phyloP scores from a whole-genome alignment of 2,113 vertebrate species.

The Procapra przewalskii region DNA sequence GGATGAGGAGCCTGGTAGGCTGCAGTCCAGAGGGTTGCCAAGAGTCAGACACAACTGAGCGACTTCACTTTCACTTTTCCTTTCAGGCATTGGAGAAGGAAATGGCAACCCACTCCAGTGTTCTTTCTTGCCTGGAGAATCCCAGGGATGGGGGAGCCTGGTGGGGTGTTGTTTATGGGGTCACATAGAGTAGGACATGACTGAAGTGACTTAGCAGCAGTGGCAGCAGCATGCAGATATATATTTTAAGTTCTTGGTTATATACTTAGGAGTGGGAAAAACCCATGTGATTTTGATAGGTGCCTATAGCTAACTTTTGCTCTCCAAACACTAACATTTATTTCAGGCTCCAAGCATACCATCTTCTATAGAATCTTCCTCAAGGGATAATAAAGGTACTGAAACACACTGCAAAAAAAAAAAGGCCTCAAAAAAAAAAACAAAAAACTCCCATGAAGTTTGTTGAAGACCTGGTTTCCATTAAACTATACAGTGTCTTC shows the following conservation, averaged over 20 bases:
- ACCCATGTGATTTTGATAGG: neutral
- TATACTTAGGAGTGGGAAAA: neutral
- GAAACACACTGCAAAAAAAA: neutral
- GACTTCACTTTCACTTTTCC: neutral
- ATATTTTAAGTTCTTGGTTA: neutral
- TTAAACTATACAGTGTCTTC: neutral
- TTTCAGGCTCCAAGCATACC: neutral
- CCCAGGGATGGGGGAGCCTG: neutral
- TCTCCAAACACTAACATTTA: neutral
- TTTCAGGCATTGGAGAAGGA: neutral
- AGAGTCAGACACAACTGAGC: neutral
- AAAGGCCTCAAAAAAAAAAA: neutral
- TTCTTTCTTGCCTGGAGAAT: neutral
- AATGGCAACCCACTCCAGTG: neutral
- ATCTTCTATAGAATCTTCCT: neutral
- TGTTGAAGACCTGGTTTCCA: neutral
- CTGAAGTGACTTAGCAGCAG: neutral
- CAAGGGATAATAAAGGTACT: neutral
- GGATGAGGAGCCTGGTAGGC: neutral
- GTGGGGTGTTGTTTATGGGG: neutral
- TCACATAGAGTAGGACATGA: neutral
- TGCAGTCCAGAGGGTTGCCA: neutral
- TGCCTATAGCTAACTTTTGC: neutral
- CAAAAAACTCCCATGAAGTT: neutral
- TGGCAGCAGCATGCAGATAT: neutral